Percentiles rank a stretch among this genome's conserved stretches.
Conservation (phyloP, 64 coral and sea anemone species). For the Montipora capricornis region DNA sequence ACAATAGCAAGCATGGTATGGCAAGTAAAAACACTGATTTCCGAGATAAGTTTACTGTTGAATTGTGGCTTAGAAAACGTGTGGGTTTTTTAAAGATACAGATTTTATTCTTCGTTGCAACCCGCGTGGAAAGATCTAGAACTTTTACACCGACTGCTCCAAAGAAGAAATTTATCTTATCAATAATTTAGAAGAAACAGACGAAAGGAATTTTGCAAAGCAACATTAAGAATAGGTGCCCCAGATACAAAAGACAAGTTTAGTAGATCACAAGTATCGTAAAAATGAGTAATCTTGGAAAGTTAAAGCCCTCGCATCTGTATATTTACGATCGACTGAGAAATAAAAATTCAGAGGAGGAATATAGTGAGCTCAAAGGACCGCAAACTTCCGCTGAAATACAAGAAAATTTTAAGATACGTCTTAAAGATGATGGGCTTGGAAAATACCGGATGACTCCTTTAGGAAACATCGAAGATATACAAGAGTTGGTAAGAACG, state of each 20-base stretch:
- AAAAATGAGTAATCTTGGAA: slow-evolving; percentile 55
- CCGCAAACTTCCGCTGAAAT: not conserved
- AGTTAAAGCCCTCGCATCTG: slow-evolving; percentile 63
- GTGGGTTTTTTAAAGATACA: no score
- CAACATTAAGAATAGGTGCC: no score
- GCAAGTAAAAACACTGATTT: slow-evolving; percentile 7
- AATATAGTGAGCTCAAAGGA: not conserved
- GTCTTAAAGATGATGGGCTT: slow-evolving; percentile 68
- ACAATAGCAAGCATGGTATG: not conserved
- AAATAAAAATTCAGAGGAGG: not conserved
- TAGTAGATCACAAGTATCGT: not conserved
- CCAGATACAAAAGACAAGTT: no score
- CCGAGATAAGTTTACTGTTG: not conserved
- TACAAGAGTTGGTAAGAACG: slow-evolving; percentile 17
- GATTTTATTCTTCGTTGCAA: no score
- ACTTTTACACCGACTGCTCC: not conserved
- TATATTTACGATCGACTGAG: slow-evolving; percentile 51
- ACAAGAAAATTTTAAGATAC: slow-evolving; percentile 16
- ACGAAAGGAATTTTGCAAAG: no score
- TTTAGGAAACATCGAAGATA: not conserved
- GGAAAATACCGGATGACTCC: slow-evolving; percentile 73
- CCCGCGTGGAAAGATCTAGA: no score
- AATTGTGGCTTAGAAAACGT: no score
- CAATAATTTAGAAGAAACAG: not conserved
- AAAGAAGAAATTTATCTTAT: not conserved